Evolutionary conservation across 2,113 vertebrate species (phyloP), one percentile per base, ranked within the genome.

Genomic region (Cynoglossus semilaevis): DNA sequence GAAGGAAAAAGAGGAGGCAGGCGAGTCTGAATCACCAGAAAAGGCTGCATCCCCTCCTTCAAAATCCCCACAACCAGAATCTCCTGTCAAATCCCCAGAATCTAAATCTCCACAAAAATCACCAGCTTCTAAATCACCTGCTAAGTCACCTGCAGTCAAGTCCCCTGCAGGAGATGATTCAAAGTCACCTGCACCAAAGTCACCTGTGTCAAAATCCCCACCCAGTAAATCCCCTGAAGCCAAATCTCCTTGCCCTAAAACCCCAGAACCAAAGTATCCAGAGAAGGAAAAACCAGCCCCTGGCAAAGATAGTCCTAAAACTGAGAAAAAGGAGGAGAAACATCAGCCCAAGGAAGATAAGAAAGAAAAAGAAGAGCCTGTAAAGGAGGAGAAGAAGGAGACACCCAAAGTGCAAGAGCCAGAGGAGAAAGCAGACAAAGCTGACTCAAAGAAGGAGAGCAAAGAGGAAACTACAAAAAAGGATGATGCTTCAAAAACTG

Each of bases 241-340:
- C 0, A 83, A 86, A 63, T 86, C 86, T 16, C 84, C 85, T 35
- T 51, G 19, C 0, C 60, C 51, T 0, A 88, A 90, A 0, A 89
- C 81, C 0, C 90, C 89, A 0, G 82, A 88, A 67, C 58, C 48
- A 0, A 88, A 90, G 1, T 90, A 90, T 1, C 87, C 89, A 29
- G 82, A 77, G 51, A 80, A 80, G 67, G 65, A 40, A 43, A 54
- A 79, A 41, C 67, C 80, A 11, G 22, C 9, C 1, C 37, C 52
- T 42, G 77, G 58, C 54, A 63, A 86, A 85, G 67, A 79, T 18
- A 46, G 65, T 19, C 56, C 75, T 0, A 83, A 85, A 69, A 78
- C 76, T 48, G 86, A 73, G 51, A 78, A 74, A 58, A 78, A 77
- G 22, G 58, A 71, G 56, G 74, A 83, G 51, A 78, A 71, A 58